Base-by-base conservation (phyloP, 2,888 invertebrate species). In the Xanthorhoe spadicearia region DNA sequence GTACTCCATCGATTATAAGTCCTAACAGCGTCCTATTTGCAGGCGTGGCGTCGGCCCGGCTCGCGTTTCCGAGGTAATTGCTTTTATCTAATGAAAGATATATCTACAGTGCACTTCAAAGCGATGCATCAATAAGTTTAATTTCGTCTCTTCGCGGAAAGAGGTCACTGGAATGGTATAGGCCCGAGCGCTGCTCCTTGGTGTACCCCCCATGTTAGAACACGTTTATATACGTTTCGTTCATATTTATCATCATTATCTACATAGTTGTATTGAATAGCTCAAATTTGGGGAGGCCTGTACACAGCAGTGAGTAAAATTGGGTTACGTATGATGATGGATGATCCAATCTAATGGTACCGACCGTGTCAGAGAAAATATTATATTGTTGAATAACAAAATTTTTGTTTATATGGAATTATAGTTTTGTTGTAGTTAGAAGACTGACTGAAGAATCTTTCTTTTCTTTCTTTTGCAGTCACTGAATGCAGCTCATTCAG, bases 381-480 rank as follows among this genome's bases (percentile, higher is more conserved):
- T 38, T 35, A 6, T 35, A 23, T 9, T 8, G 35, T 38, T 6
- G 1, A 23, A 23, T 23, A n/a, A n/a, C n/a, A n/a, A n/a, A n/a
- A n/a, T n/a, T n/a, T n/a, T n/a, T n/a, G n/a, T n/a, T n/a, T n/a
- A n/a, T 23, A 23, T 23, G 23, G 23, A 23, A 1, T 23, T 23
- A 23, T 23, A 23, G 23, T 3, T 23, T 23, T 43, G 13, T 43
- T 43, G 13, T 6, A 48, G 15, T 48, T 17, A 17, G 7, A 7
- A 17, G 7, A 48, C 48, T 17, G 17, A 13, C 0, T 15, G 2
- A 48, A 8, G 15, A 3, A 35, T 32, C 8, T 35, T 17, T 8
- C 19, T 46, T 35, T 17, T 8, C 19, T 46, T 49, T 17, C 57
- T 52, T 59, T 66, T 43, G 7, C 69, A 69, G 69, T 66, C 64